Evolutionary conservation across 2,113 vertebrate genomes (phyloP).

Genomic region (Microcebus griseorufus): DNA sequence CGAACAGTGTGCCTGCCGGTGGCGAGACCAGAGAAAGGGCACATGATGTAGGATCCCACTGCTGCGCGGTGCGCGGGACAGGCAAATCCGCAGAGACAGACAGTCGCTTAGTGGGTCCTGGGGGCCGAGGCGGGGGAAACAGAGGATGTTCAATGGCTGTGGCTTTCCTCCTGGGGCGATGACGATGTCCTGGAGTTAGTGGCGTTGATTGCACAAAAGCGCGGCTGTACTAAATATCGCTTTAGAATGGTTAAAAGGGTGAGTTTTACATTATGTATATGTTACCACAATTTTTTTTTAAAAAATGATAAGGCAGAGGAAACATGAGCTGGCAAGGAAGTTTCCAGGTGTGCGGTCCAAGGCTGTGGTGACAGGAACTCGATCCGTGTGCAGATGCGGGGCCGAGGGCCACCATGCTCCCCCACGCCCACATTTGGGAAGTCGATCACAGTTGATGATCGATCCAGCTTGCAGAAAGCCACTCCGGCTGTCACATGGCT

Average conservation of each 20-base stretch:
- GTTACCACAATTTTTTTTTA: neutral
- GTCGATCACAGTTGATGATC: rapidly evolving
- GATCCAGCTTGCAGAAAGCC: neutral
- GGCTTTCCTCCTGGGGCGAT: neutral
- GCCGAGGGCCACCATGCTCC: neutral
- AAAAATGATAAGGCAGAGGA: neutral
- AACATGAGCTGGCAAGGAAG: neutral
- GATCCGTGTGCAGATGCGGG: rapidly evolving
- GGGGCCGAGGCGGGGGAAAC: rapidly evolving
- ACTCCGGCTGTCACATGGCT: neutral
- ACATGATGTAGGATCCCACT: rapidly evolving
- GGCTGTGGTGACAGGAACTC: neutral
- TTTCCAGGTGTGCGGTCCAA: neutral
- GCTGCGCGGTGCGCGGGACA: too few relatives aligned
- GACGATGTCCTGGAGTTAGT: neutral
- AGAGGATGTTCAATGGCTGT: neutral
- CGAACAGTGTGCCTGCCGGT: neutral
- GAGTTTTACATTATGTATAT: neutral
- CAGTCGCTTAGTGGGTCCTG: neutral
- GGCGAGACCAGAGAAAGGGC: neutral
- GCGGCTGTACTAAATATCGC: neutral
- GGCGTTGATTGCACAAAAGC: neutral
- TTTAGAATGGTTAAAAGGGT: neutral
- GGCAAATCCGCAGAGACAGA: neutral
- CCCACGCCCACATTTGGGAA: neutral